These are phyloP conservation scores for Helostoma temminkii DNA, from an alignment of 2,797 vertebrate species.

Conservation along the genomic window DNA sequence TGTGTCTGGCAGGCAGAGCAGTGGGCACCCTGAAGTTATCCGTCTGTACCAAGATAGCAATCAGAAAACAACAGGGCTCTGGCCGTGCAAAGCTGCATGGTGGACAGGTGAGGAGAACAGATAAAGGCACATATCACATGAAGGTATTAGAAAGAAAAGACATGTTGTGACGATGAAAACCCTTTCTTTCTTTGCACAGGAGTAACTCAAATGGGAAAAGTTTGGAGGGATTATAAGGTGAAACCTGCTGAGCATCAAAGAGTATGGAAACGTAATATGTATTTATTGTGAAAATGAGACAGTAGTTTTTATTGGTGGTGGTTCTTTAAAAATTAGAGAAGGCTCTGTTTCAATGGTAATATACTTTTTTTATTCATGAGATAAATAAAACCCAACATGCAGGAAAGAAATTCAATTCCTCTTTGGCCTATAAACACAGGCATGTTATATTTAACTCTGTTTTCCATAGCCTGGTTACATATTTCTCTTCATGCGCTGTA, in stretches of 20 bases:
- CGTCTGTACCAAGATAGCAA: slow-evolving; percentile 28
- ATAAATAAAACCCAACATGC: background rate
- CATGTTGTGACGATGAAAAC: background rate
- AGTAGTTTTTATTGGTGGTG: background rate
- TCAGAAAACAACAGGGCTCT: slow-evolving; percentile 32
- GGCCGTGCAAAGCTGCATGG: slow-evolving; percentile 14
- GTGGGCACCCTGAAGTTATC: slow-evolving; percentile 17
- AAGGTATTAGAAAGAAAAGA: background rate
- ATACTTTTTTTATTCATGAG: background rate
- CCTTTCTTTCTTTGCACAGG: background rate
- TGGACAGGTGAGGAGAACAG: slow-evolving; percentile 23
- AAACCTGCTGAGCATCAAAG: too few relatives aligned
- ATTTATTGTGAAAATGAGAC: background rate
- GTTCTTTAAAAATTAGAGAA: background rate
- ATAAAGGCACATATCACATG: slow-evolving; percentile 6
- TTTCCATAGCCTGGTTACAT: slow-evolving; percentile 16
- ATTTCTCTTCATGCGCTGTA: background rate
- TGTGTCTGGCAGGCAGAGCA: slow-evolving; percentile 6
- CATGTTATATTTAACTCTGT: slow-evolving; percentile 29
- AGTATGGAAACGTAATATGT: slow-evolving; percentile 5
- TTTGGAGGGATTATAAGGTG: slow-evolving; percentile 4
- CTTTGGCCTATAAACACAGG: background rate
- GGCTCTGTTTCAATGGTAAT: too few relatives aligned
- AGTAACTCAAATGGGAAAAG: slow-evolving; percentile 5
- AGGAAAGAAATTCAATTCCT: background rate